These are phyloP conservation scores for Mastacembelus armatus DNA, from an alignment of 2,797 vertebrate genomes.

Conservation along the genomic window DNA sequence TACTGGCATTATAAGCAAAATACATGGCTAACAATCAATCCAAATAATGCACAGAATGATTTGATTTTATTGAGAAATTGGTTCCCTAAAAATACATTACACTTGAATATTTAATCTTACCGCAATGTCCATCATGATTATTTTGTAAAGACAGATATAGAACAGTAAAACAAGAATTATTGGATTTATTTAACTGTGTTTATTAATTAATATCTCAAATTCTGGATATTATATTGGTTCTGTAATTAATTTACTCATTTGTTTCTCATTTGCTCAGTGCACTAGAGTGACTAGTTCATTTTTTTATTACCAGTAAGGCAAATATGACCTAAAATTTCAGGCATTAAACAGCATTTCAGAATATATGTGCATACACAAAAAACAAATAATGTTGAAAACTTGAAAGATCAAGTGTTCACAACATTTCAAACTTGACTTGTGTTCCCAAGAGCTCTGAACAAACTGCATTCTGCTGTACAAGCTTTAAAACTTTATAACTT, in stretches of 20 bases:
- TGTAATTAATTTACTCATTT: too few relatives aligned
- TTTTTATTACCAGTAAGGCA: background rate
- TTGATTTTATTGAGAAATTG: too few relatives aligned
- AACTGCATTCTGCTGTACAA: constrained; percentile 16
- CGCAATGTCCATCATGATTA: too few relatives aligned
- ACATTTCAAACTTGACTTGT: constrained; percentile 30
- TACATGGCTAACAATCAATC: too few relatives aligned
- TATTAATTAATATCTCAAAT: constrained; percentile 15
- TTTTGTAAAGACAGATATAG: too few relatives aligned
- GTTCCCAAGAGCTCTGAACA: constrained; percentile 16
- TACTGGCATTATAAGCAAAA: too few relatives aligned
- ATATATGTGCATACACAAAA: background rate
- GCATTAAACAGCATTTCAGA: constrained; percentile 21
- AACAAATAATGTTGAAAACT: constrained; percentile 19
- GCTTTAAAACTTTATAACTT: constrained; percentile 43
- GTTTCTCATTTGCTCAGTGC: background rate
- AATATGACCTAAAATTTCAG: constrained; percentile 8
- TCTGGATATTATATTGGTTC: constrained; percentile 16
- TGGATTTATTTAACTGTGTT: constrained; percentile 6
- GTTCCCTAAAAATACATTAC: too few relatives aligned
- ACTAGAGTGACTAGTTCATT: constrained; percentile 8
- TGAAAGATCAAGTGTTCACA: constrained; percentile 27
- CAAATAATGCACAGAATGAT: too few relatives aligned
- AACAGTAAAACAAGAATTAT: constrained; percentile 7
- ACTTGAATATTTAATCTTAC: too few relatives aligned